A percentile compares a stretch with the other conserved stretches of the same genome.
phyloP scores from a whole-genome alignment of 1,140 invertebrate species.

The Trissolcus basalis region DNA sequence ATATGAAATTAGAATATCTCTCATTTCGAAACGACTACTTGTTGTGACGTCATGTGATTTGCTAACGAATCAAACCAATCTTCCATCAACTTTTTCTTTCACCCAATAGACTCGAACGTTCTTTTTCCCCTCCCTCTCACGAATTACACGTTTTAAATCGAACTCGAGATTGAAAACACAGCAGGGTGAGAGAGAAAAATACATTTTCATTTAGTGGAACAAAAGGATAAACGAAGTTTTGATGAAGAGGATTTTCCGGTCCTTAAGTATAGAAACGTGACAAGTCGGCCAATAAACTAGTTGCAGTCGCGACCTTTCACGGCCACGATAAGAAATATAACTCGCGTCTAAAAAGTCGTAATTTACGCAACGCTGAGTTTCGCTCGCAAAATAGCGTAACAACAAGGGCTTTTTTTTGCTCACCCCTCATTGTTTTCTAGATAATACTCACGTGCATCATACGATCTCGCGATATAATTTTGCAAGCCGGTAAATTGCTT shows the following conservation, averaged over 20 bases:
- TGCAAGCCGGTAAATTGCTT: conserved; percentile 45
- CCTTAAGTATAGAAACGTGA: conserved; percentile 37
- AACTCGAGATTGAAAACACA: conserved; percentile 32
- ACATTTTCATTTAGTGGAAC: conserved; percentile 55
- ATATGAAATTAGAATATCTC: conserved; percentile 49
- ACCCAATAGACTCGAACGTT: neutral
- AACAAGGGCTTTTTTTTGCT: conserved; percentile 13
- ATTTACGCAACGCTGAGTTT: conserved; percentile 43
- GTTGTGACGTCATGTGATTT: conserved; percentile 6
- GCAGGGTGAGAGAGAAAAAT: conserved; percentile 12
- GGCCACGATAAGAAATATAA: conserved; percentile 55
- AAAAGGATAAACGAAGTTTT: conserved; percentile 52
- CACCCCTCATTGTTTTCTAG: conserved; percentile 31
- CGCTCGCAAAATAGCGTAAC: conserved; percentile 18
- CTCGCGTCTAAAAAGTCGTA: conserved; percentile 47
- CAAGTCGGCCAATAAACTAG: conserved; percentile 52
- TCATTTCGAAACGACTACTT: conserved; percentile 24
- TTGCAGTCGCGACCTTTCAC: conserved; percentile 38
- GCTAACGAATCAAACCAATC: neutral
- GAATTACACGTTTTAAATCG: neutral
- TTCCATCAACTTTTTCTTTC: neutral
- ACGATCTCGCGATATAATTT: conserved; percentile 24
- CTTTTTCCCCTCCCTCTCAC: conserved; percentile 14
- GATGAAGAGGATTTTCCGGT: conserved; percentile 56
- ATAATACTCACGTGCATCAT: conserved; percentile 5